phyloP scores from a whole-genome alignment of 2,888 invertebrate species.

The Endotricha flammealis region DNA sequence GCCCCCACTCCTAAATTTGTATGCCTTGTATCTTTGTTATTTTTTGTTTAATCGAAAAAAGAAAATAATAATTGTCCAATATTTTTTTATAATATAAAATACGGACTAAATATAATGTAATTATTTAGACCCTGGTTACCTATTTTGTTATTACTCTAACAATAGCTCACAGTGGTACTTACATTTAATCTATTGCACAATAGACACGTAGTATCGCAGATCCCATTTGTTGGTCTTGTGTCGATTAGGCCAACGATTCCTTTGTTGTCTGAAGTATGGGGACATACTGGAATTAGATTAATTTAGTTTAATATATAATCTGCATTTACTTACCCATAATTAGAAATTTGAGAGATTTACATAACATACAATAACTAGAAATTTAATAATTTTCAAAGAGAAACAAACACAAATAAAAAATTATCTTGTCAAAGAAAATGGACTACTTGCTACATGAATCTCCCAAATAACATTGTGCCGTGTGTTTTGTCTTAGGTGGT shows the following conservation, averaged over 20 bases:
- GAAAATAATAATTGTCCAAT: no score
- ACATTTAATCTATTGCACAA: constrained; percentile 61
- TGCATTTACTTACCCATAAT: constrained; percentile 1
- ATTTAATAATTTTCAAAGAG: no score
- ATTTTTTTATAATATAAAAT: no score
- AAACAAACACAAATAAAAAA: no score
- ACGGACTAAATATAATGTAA: no score
- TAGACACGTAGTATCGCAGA: constrained; percentile 59
- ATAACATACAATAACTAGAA: no score
- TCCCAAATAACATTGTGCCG: no score
- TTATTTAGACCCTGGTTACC: no score
- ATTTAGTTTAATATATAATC: background rate
- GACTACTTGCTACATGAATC: background rate
- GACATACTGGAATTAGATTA: constrained; percentile 51
- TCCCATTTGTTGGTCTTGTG: constrained; percentile 53
- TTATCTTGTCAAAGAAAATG: background rate
- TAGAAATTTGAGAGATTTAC: background rate
- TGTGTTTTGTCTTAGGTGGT: no score
- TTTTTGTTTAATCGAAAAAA: no score
- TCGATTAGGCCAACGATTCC: constrained; percentile 58
- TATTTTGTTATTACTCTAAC: background rate
- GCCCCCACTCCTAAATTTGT: no score
- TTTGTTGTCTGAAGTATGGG: constrained; percentile 41
- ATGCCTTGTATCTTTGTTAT: no score
- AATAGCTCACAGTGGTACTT: constrained; percentile 26